Evolutionary conservation across 2,888 invertebrate species (phyloP).

Genomic region (Cataglyphis albicans): DNA sequence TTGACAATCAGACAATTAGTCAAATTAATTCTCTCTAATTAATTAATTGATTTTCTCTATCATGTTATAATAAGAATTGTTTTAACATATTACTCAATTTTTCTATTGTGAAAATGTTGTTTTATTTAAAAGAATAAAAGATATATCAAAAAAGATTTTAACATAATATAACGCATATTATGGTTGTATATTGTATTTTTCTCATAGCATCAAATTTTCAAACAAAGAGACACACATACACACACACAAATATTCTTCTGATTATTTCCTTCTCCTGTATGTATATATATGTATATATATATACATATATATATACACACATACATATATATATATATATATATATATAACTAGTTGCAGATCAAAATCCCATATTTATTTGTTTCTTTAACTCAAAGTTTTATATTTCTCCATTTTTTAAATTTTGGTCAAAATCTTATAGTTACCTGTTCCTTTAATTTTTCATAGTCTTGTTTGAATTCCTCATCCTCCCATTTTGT

Average conservation of each 20-base stretch:
- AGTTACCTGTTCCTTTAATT: conserved; percentile 89
- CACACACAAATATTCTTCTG: background rate
- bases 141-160: background rate
- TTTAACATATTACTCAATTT: background rate
- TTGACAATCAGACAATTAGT: background rate
- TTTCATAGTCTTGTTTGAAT: conserved; percentile 89
- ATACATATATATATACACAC: too few relatives aligned
- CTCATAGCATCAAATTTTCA: background rate
- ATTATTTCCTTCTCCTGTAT: background rate
- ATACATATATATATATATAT: too few relatives aligned
- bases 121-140: background rate
- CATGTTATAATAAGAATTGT: background rate
- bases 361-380: conserved; percentile 66
- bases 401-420: background rate
- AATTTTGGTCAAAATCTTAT: background rate
- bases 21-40: background rate
- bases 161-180: background rate
- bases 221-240: background rate
- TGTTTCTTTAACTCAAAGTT: background rate
- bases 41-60: background rate
- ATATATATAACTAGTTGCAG: background rate
- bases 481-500: conserved; percentile 90
- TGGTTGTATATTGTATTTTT: background rate
- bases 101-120: conserved; percentile 1
- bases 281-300: too few relatives aligned